Base-by-base conservation (phyloP, 2,113 vertebrate genomes). In the Noturus placidus region DNA sequence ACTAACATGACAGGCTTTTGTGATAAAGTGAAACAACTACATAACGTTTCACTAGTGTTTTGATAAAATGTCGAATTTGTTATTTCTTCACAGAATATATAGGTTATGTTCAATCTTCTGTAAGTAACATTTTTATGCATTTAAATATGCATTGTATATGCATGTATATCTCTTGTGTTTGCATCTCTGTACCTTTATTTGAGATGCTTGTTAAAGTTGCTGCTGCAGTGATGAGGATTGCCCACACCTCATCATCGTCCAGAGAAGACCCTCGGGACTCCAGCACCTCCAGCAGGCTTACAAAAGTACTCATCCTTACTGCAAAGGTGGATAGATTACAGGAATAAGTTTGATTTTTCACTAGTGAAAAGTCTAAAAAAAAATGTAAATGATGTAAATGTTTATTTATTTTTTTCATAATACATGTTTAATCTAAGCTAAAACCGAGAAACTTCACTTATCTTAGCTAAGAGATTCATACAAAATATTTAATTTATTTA, bases 181-280 rank as follows among this genome's bases (percentile, higher is more conserved):
- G 8, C 35, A 5, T 30, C n/a, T 52, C 38, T 87, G 91, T 92
- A 98, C 97, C 95, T 92, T 94, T 96, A 82, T 87, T 90, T 54
- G 95, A 93, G 72, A 97, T 94, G 85, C 96, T 94, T 89, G 96
- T 93, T 91, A 99, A 94, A 83, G 92, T 91, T 87, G 95, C 93
- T 4, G 94, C 92, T 70, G 95, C 94, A 88, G 95, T 89, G 1
- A 94, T 92, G 33, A 98, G 93, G 35, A 98, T 92, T 88, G 96
- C 95, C 96, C 97, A 99, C 89, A 98, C 94, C 90, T 98, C 97
- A 46, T 95, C 95, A 87, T 98, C 97, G 38, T 96, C 96, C 87
- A 98, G 92, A 72, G 96, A 93, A 63, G 95, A 94, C 61, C 95
- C 96, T 91, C 95, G 95, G 89, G 92, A 95, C 93, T 97, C 95